Evolutionary conservation across 1,140 invertebrate genomes (phyloP), one percentile per base, ranked within the genome.

Genomic region (Philopotamus ludificatus): DNA sequence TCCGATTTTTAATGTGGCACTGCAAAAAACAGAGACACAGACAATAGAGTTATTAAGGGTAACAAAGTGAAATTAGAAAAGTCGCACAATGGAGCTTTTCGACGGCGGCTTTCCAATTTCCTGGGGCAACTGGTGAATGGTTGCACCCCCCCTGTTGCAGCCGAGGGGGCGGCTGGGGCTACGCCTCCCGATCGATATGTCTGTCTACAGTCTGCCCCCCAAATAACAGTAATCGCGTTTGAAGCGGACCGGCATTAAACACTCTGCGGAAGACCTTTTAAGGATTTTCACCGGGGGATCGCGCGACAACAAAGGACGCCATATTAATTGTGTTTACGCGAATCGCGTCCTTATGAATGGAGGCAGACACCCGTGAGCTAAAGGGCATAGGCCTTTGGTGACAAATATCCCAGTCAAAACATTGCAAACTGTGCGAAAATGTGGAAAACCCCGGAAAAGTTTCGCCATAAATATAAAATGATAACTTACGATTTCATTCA

Each of bases 161-260:
- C 15, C 15, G 2, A 18, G 15, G 9, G 15, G 16, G 18, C 55
- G 42, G 42, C 42, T 15, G 21, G 57, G 57, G 44, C 42, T 22
- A 21, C 57, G 23, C 41, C n/a, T 18, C n/a, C 21, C 57, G 57
- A 60, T 60, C 57, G 57, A 60, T 60, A 60, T 60, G 57, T 60
- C 57, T 60, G 57, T 60, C 57, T 60, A 60, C 54, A 34, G n/a
- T n/a, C 22, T 25, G 12, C 23, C 57, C 57, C 42, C 22, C 20
- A n/a, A 39, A 45, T 60, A 60, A 60, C 41, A 39, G 57, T 60
- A 60, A 60, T 60, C 28, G 57, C 57, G 39, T 60, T 60, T 60
- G 39, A 60, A 49, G 22, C 57, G 41, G 26, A 39, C 34, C 34
- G 34, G 34, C 22, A 53, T 22, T 12, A 23, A 4, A 26, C 9